A percentile compares a stretch with the other conserved stretches of the same genome.
These are phyloP conservation scores for Probaryconus sp. DNA, from an alignment of 1,140 invertebrate species.

Conservation along the genomic window DNA sequence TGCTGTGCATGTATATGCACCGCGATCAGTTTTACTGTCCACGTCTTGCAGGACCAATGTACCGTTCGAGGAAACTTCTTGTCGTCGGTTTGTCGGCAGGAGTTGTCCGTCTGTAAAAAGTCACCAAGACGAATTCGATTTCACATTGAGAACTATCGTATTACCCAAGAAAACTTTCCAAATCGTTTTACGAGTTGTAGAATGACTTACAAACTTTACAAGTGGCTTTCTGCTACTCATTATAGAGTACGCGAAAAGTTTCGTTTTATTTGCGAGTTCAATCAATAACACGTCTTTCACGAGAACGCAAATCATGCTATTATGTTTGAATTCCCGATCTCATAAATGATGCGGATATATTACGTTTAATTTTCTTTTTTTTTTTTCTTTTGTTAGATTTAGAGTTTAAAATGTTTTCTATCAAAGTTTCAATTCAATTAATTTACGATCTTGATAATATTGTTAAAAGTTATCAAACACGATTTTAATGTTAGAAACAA, in stretches of 20 bases:
- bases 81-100: slow-evolving; percentile 90
- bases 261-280: slow-evolving; percentile 38
- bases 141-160: slow-evolving; percentile 41
- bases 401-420: too few species aligned
- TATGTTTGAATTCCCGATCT: slow-evolving; percentile 10
- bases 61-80: slow-evolving; percentile 91
- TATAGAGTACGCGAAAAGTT: slow-evolving; percentile 33
- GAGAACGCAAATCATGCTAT: slow-evolving; percentile 13
- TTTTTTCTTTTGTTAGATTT: too few species aligned
- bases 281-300: slow-evolving; percentile 20
- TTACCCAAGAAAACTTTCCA: slow-evolving; percentile 53
- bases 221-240: slow-evolving; percentile 45
- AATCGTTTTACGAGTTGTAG: slow-evolving; percentile 59
- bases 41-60: slow-evolving; percentile 85
- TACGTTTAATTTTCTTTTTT: too few species aligned
- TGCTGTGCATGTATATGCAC: slow-evolving; percentile 93
- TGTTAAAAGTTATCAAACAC: too few species aligned
- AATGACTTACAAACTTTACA: slow-evolving; percentile 62
- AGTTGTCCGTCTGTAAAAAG: slow-evolving; percentile 84
- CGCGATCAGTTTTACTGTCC: slow-evolving; percentile 86
- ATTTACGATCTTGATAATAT: too few species aligned
- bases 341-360: too few species aligned
- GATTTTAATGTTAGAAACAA: too few species aligned
- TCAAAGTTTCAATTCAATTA: too few species aligned
- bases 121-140: slow-evolving; percentile 51